These are phyloP conservation scores for Hiodon alosoides DNA, from an alignment of 2,113 vertebrate species.

Conservation along the genomic window DNA sequence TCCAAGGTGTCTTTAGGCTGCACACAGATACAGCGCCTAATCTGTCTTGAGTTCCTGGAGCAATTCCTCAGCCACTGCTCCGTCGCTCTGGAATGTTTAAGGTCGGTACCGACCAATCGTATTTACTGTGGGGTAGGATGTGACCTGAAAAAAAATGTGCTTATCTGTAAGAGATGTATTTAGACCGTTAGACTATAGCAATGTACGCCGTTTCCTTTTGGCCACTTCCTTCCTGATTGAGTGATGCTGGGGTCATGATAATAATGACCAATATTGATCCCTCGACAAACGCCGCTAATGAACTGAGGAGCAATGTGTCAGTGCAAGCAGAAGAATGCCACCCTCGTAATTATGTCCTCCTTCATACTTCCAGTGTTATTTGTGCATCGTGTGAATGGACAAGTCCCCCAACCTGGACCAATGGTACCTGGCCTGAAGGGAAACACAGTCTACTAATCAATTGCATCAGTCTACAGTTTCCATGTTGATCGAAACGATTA, in stretches of 20 bases:
- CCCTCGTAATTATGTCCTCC: too few species aligned
- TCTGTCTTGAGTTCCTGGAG: not conserved
- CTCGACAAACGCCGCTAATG: not conserved
- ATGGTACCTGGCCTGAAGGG: too few species aligned
- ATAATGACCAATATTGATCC: not conserved
- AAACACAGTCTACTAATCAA: too few species aligned
- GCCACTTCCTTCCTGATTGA: not conserved
- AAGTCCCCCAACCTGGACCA: too few species aligned
- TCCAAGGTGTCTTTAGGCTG: not conserved
- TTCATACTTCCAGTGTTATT: too few species aligned
- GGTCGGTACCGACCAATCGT: not conserved
- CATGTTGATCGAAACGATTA: too few species aligned
- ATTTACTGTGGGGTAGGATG: slow-evolving; percentile 4
- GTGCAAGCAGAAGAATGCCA: too few species aligned
- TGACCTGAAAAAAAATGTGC: not conserved
- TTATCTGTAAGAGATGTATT: not conserved
- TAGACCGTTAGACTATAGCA: not conserved
- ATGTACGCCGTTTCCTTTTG: not conserved
- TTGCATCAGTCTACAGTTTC: too few species aligned
- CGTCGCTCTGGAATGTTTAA: not conserved
- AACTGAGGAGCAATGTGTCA: not conserved
- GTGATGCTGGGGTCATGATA: not conserved
- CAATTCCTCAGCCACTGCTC: not conserved
- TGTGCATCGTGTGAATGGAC: too few species aligned
- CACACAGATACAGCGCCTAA: not conserved